phyloP scores from a whole-genome alignment of 2,113 vertebrate genomes.

The Crotalus helleri region DNA sequence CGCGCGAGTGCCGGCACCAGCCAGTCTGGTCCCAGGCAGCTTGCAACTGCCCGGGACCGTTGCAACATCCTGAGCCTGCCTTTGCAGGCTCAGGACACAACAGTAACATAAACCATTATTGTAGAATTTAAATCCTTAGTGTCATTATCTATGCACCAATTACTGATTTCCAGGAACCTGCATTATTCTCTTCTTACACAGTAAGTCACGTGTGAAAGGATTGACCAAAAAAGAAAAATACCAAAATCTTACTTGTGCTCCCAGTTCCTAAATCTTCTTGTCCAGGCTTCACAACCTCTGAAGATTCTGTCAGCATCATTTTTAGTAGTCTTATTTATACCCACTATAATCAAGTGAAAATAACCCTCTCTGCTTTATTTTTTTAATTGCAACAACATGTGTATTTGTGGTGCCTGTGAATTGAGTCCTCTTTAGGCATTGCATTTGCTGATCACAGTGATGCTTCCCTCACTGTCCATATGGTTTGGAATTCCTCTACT shows the following conservation, averaged over 20 bases:
- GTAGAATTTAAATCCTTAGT: not conserved
- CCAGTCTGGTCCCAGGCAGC: no score
- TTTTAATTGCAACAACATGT: not conserved
- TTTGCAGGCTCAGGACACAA: no score
- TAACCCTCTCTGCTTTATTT: not conserved
- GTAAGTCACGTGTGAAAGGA: not conserved
- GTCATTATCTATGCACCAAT: not conserved
- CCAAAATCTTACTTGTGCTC: not conserved
- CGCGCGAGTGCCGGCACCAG: no score
- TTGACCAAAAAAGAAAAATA: not conserved
- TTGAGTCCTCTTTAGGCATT: not conserved
- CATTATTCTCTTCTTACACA: not conserved
- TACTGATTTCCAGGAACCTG: not conserved
- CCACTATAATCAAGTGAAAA: not conserved
- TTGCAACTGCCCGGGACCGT: no score
- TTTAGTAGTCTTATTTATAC: not conserved
- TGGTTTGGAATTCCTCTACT: not conserved
- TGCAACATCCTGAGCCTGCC: no score
- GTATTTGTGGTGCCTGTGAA: not conserved
- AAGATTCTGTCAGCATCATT: not conserved
- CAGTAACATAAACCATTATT: not conserved
- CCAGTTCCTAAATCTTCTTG: not conserved
- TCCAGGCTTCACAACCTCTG: not conserved
- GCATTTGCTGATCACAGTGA: not conserved
- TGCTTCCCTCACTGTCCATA: not conserved